Evolutionary conservation across 2,797 vertebrate species (phyloP).

Genomic region (Pseudochirops cupreus): DNA sequence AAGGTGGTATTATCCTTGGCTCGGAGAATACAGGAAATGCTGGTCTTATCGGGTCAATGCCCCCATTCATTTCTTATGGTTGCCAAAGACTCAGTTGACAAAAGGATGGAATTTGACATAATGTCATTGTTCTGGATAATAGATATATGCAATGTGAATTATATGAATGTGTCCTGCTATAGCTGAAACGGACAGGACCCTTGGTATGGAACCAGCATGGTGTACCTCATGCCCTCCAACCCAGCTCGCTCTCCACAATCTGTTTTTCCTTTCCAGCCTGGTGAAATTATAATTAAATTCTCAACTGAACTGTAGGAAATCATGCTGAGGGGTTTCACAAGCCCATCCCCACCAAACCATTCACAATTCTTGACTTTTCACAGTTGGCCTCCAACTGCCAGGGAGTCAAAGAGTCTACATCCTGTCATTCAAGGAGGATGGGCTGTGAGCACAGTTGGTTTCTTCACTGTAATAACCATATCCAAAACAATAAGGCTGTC

Average conservation of each 20-base stretch:
- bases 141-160: slow-evolving; percentile 65
- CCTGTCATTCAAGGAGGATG: slow-evolving; percentile 49
- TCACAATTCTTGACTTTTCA: slow-evolving; percentile 75
- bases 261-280: slow-evolving; percentile 85
- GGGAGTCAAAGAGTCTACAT: slow-evolving; percentile 60
- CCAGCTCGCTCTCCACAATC: slow-evolving; percentile 80
- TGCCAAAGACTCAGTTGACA: slow-evolving; percentile 71
- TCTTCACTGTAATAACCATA: not conserved
- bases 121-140: slow-evolving; percentile 73
- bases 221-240: slow-evolving; percentile 73
- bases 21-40: slow-evolving; percentile 62
- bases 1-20: slow-evolving; percentile 59
- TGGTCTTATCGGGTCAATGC: slow-evolving; percentile 72
- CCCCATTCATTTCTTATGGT: slow-evolving; percentile 77
- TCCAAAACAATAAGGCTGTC: slow-evolving; percentile 11
- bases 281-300: slow-evolving; percentile 82
- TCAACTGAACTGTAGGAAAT: slow-evolving; percentile 76
- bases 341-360: slow-evolving; percentile 78
- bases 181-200: slow-evolving; percentile 76
- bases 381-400: slow-evolving; percentile 62
- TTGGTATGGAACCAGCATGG: slow-evolving; percentile 69
- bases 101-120: slow-evolving; percentile 67
- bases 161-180: slow-evolving; percentile 74
- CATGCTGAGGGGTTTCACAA: slow-evolving; percentile 71
- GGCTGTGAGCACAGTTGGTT: slow-evolving; percentile 51